These are phyloP conservation scores for Tapera naevia DNA, from an alignment of 2,797 vertebrate genomes.

Conservation along the genomic window DNA sequence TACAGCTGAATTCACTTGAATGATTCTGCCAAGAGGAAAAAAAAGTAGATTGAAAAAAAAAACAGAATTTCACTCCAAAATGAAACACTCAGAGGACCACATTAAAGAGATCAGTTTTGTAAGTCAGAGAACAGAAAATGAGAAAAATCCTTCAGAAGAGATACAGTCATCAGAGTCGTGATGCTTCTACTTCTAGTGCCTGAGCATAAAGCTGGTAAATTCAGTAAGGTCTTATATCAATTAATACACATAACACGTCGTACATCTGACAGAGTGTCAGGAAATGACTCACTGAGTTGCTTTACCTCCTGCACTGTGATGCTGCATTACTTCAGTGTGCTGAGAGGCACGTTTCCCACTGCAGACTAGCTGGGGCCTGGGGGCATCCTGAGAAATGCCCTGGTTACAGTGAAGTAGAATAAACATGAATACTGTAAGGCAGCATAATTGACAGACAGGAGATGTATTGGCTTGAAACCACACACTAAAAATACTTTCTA, in stretches of 20 bases:
- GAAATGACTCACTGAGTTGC: background rate
- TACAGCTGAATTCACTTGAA: background rate
- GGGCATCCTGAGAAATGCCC: background rate
- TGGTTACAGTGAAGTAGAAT: background rate
- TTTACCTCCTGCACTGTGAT: background rate
- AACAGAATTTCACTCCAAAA: background rate
- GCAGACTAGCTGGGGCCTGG: background rate
- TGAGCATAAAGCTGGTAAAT: background rate
- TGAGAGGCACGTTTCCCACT: accelerated
- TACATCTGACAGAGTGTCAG: background rate
- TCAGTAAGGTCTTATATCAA: background rate
- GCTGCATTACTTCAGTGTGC: background rate
- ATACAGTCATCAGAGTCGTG: background rate
- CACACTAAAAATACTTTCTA: background rate
- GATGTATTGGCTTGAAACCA: accelerated
- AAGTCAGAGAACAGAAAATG: background rate
- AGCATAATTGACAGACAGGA: background rate
- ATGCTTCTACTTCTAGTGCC: background rate
- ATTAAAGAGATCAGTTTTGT: background rate
- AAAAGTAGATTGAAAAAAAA: background rate
- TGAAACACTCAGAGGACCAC: background rate
- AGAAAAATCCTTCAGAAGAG: background rate
- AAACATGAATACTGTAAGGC: background rate
- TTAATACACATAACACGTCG: accelerated
- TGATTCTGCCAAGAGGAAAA: background rate